These are phyloP conservation scores for Asobara japonica DNA, from an alignment of 1,140 invertebrate genomes.

Conservation along the genomic window DNA sequence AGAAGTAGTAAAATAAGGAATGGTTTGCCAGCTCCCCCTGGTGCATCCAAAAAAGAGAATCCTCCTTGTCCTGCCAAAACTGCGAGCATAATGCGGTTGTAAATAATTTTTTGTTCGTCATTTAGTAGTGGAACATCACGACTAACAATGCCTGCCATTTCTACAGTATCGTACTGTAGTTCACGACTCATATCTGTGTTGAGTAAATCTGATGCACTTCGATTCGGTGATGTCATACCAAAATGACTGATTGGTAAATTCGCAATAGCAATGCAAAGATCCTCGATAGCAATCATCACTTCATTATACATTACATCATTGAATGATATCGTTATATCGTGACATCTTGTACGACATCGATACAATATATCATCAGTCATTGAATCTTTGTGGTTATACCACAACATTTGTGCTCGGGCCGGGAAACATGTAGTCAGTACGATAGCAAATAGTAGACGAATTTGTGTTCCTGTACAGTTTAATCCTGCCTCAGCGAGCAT, in stretches of 20 bases:
- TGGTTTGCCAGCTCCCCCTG: constrained; percentile 39
- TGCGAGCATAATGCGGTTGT: constrained; percentile 38
- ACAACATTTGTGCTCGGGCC: constrained; percentile 11
- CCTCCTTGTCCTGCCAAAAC: constrained; percentile 12
- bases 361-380: constrained; percentile 42
- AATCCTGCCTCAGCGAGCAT: no score
- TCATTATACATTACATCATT: constrained; percentile 28
- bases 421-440: no score
- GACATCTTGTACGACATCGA: not conserved
- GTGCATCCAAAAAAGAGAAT: constrained; percentile 45
- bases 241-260: no score
- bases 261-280: no score
- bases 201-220: no score
- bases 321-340: not conserved
- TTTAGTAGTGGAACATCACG: constrained; percentile 35
- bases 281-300: constrained; percentile 42
- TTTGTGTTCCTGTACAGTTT: no score
- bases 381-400: constrained; percentile 41
- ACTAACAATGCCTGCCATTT: no score
- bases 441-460: constrained; percentile 46
- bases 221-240: no score
- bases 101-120: constrained; percentile 37
- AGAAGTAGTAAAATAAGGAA: constrained; percentile 52
- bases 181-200: no score
- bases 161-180: no score